Percentiles rank a stretch among this genome's conserved stretches.
Conservation (phyloP, 2,797 vertebrate species). For the Cyprinodon diabolis region DNA sequence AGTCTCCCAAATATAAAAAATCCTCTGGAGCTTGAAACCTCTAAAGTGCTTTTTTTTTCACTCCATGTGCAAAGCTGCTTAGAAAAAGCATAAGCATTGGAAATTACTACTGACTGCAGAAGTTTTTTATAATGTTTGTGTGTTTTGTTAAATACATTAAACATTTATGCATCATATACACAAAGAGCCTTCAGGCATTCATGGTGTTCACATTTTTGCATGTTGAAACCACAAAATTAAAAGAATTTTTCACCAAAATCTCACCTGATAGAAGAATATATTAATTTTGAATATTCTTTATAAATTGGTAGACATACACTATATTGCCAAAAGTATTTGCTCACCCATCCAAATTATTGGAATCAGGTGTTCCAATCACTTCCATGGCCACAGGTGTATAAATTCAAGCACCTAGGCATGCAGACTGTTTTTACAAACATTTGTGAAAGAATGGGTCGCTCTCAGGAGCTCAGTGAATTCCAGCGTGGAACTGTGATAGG, state of each 20-base stretch:
- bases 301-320: neutral
- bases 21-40: conserved; percentile 71
- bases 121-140: neutral
- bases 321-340: too few relatives aligned
- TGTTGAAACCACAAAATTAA: neutral
- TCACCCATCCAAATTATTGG: too few relatives aligned
- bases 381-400: too few relatives aligned
- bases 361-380: too few relatives aligned
- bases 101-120: neutral
- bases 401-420: too few relatives aligned
- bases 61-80: conserved; percentile 48
- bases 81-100: conserved; percentile 15
- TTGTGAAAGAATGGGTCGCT: too few relatives aligned
- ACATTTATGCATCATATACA: neutral
- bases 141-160: neutral
- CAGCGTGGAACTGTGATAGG: too few relatives aligned
- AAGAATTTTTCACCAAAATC: neutral
- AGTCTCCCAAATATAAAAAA: conserved; percentile 74
- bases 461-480: too few relatives aligned
- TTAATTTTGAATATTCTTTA: neutral
- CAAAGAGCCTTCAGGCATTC: neutral
- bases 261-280: neutral
- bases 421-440: too few relatives aligned
- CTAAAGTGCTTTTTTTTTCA: conserved; percentile 29
- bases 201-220: neutral